Evolutionary conservation across 2,797 vertebrate species (phyloP).

Genomic region (Numenius phaeopus): DNA sequence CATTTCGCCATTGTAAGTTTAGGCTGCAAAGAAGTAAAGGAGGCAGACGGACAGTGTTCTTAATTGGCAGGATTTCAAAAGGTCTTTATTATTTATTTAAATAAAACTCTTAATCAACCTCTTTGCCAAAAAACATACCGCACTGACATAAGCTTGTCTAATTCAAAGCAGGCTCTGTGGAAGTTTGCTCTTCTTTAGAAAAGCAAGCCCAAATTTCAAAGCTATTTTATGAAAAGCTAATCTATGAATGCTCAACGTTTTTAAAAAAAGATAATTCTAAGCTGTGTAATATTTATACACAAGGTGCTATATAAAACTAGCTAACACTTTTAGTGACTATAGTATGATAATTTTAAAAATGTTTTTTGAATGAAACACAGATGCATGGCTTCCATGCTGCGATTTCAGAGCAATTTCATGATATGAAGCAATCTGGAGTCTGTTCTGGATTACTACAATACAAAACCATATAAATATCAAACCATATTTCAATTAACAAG

Average conservation of each 20-base stretch:
- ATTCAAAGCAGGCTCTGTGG: conserved; percentile 21
- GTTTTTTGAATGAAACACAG: not conserved
- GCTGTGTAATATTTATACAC: not conserved
- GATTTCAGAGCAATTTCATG: not conserved
- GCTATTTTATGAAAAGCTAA: not conserved
- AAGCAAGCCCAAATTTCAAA: conserved; percentile 1
- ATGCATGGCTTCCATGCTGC: not conserved
- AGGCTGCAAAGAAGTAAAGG: conserved; percentile 82
- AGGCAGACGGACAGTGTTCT: not conserved
- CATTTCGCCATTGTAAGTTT: conserved; percentile 99
- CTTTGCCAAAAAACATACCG: not conserved
- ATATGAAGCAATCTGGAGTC: not conserved
- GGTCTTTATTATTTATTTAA: not conserved
- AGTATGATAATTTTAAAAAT: not conserved
- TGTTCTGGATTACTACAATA: not conserved
- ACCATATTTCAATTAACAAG: not conserved
- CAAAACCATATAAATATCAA: not conserved
- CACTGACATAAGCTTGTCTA: not conserved
- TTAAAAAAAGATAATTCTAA: not conserved
- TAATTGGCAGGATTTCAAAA: not conserved
- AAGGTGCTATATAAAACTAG: not conserved
- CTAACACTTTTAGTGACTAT: not conserved
- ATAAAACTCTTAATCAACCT: not conserved
- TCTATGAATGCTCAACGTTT: not conserved
- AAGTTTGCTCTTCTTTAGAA: conserved; percentile 14